Evolutionary conservation across 2,888 invertebrate species (phyloP).

Genomic region (Esperia sulphurella): DNA sequence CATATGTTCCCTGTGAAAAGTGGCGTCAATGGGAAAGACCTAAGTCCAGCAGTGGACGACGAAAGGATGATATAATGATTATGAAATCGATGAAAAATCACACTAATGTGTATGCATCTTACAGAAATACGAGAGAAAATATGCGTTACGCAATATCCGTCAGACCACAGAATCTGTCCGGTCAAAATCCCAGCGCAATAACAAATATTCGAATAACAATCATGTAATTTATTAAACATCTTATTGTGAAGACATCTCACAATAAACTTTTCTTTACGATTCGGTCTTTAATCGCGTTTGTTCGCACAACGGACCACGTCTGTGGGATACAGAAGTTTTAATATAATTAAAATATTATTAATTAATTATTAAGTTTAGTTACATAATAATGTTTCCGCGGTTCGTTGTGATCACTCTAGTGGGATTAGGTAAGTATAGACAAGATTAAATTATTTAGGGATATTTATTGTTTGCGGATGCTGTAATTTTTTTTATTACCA

Average conservation of each 20-base stretch:
- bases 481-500: too few species aligned
- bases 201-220: slow-evolving; percentile 5
- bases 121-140: background rate
- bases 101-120: too few species aligned
- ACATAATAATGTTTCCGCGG: background rate
- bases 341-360: background rate
- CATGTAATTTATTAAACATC: slow-evolving; percentile 11
- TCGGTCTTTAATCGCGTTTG: background rate
- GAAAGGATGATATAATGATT: too few species aligned
- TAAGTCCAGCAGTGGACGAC: too few species aligned
- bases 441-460: background rate
- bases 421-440: background rate
- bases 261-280: slow-evolving; percentile 6
- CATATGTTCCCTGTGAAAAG: too few species aligned
- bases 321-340: background rate
- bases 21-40: too few species aligned
- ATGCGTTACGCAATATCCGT: background rate
- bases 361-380: background rate
- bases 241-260: slow-evolving; percentile 3
- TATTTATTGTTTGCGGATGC: too few species aligned
- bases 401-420: background rate
- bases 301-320: background rate
- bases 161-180: background rate
- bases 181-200: background rate
- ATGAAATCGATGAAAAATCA: too few species aligned